These are phyloP conservation scores for Hoplostethus atlanticus DNA, from an alignment of 2,797 vertebrate genomes.

Conservation along the genomic window DNA sequence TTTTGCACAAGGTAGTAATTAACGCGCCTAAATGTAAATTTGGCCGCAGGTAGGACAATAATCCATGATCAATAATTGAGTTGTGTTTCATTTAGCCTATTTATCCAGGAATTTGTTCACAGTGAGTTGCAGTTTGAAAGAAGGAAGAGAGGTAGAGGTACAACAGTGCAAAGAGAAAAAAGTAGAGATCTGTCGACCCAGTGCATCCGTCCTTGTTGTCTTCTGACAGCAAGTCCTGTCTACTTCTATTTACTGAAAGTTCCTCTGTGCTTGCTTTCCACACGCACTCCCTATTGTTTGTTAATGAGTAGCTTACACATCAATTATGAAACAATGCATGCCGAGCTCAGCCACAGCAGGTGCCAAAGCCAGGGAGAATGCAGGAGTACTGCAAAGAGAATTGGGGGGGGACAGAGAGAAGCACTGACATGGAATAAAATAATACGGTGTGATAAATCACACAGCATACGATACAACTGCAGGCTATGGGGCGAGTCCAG, in stretches of 20 bases:
- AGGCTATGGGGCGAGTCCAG: too few species aligned
- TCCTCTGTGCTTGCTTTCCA: not conserved
- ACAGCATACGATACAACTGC: too few species aligned
- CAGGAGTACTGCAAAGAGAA: conserved; percentile 14
- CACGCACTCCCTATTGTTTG: conserved; percentile 26
- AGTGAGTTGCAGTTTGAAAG: not conserved
- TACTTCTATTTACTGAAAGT: not conserved
- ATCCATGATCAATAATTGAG: not conserved
- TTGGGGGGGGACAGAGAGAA: not conserved
- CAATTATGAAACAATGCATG: conserved; percentile 33
- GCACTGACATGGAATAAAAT: not conserved
- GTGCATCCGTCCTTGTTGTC: conserved; percentile 3
- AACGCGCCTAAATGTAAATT: too few species aligned
- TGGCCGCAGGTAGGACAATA: too few species aligned
- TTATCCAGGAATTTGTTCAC: not conserved
- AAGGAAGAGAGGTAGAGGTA: not conserved
- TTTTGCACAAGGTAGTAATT: too few species aligned
- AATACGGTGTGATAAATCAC: too few species aligned
- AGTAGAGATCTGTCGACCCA: not conserved
- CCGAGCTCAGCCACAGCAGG: conserved; percentile 8
- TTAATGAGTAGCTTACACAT: conserved; percentile 45
- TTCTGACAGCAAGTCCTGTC: conserved; percentile 3
- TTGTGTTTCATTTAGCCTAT: not conserved
- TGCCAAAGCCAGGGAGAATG: conserved; percentile 5
- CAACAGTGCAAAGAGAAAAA: conserved; percentile 1